Base-by-base conservation (phyloP, 2,113 vertebrate genomes). In the Myxocyprinus asiaticus region DNA sequence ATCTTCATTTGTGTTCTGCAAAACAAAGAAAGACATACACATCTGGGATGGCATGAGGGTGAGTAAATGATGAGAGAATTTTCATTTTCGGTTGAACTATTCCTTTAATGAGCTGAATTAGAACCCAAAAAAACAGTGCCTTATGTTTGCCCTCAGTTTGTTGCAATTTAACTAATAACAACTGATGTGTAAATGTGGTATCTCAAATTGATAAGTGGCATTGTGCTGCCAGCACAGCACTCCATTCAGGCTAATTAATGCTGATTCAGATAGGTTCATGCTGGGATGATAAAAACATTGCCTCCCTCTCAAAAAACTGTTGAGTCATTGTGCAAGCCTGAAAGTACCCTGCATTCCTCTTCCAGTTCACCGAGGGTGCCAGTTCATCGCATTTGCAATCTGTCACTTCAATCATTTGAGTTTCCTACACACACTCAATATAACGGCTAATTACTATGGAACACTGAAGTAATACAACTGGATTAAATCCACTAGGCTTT, bases 261-360 rank as follows among this genome's bases (percentile, higher is more conserved):
- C 70, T 79, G 66, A 76, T 79, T 63, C 22, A 63, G 22, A 82
- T 5, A 67, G 53, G 67, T 70, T 62, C 69, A 66, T 67, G 47
- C 48, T 55, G 64, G 51, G 67, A n/a, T 9, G 42, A 51, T 50
- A 33, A 68, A 67, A 77, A 70, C 51, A 64, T 12, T 51, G 6
- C 66, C 61, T 70, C 61, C 72, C 72, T 55, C 72, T 22, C 9
- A 33, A 33, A 33, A 77, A 67, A 51, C 58, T 64, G 53, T 42
- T 76, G 82, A 80, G 77, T 83, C 82, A 83, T 63, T 80, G 72
- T 72, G 72, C 61, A 71, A 53, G 77, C 73, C 78, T 33, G 22
- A 66, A 67, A 65, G 64, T 71, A 50, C 58, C 15, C 67, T 69
- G 64, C 56, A 78, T 77, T 50, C 56, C 48, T 50, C 68, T 71